These are phyloP conservation scores for Cephalopterus ornatus DNA, from an alignment of 2,113 vertebrate species.

Conservation along the genomic window DNA sequence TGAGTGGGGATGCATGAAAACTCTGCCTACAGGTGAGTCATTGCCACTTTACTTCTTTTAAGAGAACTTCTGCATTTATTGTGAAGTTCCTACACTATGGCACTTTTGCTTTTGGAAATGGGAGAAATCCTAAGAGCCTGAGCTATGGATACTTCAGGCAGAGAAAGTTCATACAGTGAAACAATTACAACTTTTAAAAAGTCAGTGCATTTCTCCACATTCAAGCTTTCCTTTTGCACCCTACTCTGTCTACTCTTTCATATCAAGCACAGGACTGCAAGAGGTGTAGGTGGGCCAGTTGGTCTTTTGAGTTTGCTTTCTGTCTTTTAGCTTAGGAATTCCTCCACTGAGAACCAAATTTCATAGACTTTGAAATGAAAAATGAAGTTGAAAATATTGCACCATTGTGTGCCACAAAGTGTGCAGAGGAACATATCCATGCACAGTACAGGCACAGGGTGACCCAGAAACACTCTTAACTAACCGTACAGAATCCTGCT, in stretches of 20 bases:
- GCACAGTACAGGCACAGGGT: neutral
- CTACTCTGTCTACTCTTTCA: accelerated
- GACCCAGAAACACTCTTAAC: neutral
- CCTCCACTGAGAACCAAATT: neutral
- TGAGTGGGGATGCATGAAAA: neutral
- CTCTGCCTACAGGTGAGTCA: neutral
- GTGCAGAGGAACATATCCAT: neutral
- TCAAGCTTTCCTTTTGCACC: neutral
- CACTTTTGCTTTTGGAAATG: neutral
- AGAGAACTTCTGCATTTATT: neutral
- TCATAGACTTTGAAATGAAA: neutral
- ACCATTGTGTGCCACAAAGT: neutral
- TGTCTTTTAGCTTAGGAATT: neutral
- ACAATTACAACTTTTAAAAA: neutral
- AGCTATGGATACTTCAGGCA: neutral
- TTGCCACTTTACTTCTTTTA: neutral
- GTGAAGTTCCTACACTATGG: neutral
- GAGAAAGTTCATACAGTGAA: neutral
- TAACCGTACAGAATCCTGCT: neutral
- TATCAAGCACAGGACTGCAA: neutral
- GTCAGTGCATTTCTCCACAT: neutral
- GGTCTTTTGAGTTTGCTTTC: neutral
- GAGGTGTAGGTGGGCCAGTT: neutral
- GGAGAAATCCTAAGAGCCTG: neutral
- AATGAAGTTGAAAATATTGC: neutral